Percentiles rank a stretch among this genome's conserved stretches.
These are phyloP conservation scores for Euthynnus affinis DNA, from an alignment of 2,797 vertebrate species.

Conservation along the genomic window DNA sequence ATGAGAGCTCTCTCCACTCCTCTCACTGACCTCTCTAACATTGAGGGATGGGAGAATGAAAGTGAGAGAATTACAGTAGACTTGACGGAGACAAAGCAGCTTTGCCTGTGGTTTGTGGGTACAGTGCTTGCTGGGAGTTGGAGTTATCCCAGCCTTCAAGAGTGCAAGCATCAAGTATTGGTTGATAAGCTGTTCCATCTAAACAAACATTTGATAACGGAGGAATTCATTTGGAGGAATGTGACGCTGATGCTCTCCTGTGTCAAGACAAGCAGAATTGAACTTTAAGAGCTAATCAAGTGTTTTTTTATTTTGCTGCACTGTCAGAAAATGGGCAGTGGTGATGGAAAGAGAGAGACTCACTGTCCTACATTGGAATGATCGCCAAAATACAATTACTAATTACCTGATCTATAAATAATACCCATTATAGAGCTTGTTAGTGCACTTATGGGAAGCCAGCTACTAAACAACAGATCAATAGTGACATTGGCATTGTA, in stretches of 20 bases:
- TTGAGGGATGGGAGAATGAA: conserved; percentile 37
- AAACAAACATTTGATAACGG: conserved; percentile 60
- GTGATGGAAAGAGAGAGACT: conserved; percentile 27
- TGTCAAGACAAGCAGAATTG: background rate
- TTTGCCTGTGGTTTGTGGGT: conserved; percentile 53
- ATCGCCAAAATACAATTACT: conserved; percentile 21
- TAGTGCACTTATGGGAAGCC: conserved; percentile 24
- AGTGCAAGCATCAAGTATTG: conserved; percentile 37
- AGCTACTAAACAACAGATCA: conserved; percentile 36
- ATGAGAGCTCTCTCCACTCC: conserved; percentile 25
- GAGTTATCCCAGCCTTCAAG: conserved; percentile 50
- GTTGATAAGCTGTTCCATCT: conserved; percentile 60
- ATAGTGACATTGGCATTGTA: conserved; percentile 11
- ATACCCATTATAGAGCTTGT: conserved; percentile 27
- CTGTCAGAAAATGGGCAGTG: conserved; percentile 4
- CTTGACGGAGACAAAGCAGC: conserved; percentile 56
- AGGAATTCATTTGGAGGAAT: conserved; percentile 42
- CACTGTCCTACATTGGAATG: background rate
- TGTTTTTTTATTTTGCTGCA: conserved; percentile 4
- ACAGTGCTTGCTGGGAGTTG: conserved; percentile 59
- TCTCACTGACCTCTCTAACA: conserved; percentile 17
- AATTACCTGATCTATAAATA: conserved; percentile 50
- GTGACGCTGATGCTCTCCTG: conserved; percentile 5
- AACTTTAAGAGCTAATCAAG: background rate
- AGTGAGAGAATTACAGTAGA: conserved; percentile 35